Conservation (phyloP, 2,797 vertebrate genomes). For the Coccyzus lansbergi region DNA sequence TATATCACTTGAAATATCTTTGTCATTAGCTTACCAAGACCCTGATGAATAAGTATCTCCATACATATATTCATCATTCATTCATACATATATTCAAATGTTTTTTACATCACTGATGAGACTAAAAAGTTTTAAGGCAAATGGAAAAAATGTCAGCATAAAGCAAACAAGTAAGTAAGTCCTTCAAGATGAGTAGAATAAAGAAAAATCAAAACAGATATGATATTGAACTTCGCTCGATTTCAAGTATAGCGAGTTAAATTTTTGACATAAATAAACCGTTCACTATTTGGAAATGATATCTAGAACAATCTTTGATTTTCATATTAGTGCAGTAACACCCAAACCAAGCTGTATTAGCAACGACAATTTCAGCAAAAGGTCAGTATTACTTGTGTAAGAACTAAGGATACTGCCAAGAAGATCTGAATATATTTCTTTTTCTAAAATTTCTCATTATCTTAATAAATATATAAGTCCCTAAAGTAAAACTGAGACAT, state of each 20-base stretch:
- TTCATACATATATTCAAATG: background rate
- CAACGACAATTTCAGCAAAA: background rate
- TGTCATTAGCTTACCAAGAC: background rate
- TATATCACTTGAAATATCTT: background rate
- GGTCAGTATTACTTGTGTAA: background rate
- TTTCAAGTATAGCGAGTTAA: background rate
- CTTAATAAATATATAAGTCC: background rate
- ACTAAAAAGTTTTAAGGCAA: background rate
- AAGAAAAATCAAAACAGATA: background rate
- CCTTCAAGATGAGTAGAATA: background rate
- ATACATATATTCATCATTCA: background rate
- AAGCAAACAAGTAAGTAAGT: background rate
- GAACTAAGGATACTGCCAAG: background rate
- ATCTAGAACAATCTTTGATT: background rate
- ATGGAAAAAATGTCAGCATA: fast-evolving
- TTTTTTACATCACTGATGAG: background rate
- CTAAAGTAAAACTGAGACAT: background rate
- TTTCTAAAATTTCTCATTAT: background rate
- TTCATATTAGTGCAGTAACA: background rate
- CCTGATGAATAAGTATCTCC: constrained; percentile 23
- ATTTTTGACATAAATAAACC: background rate
- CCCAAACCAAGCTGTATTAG: background rate
- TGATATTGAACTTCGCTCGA: background rate
- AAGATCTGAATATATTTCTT: background rate
- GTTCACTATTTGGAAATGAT: background rate